A percentile compares a stretch with the other conserved stretches of the same genome.
Evolutionary conservation across 2,797 vertebrate genomes (phyloP).

Genomic region (Pitangus sulphuratus): DNA sequence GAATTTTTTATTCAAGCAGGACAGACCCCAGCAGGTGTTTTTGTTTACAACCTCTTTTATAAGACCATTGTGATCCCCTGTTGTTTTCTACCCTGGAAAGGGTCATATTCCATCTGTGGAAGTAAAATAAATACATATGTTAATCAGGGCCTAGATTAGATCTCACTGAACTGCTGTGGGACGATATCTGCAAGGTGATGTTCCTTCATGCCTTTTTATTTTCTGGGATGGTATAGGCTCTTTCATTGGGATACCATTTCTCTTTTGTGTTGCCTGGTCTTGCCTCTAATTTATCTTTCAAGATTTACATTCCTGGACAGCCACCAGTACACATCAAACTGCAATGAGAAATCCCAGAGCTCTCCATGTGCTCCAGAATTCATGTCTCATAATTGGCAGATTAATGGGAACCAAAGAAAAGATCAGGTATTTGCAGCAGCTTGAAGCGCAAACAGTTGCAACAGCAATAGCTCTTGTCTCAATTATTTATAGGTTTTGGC

Average conservation of each 20-base stretch:
- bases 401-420: neutral
- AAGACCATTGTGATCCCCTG: neutral
- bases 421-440: neutral
- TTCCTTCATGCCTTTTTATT: neutral
- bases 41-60: neutral
- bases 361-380: neutral
- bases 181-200: neutral
- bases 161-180: neutral
- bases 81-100: neutral
- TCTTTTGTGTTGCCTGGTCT: neutral
- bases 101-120: neutral
- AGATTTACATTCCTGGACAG: neutral
- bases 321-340: neutral
- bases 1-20: neutral
- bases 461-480: neutral
- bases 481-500: neutral
- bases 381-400: neutral
- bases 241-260: neutral
- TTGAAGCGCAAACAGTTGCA: neutral
- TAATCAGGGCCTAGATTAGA: neutral
- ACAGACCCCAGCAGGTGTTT: neutral
- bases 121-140: neutral
- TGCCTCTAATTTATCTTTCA: neutral
- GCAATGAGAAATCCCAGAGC: neutral
- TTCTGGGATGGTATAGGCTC: neutral